phyloP scores from a whole-genome alignment of 2,113 vertebrate genomes.

The Pyxicephalus adspersus region DNA sequence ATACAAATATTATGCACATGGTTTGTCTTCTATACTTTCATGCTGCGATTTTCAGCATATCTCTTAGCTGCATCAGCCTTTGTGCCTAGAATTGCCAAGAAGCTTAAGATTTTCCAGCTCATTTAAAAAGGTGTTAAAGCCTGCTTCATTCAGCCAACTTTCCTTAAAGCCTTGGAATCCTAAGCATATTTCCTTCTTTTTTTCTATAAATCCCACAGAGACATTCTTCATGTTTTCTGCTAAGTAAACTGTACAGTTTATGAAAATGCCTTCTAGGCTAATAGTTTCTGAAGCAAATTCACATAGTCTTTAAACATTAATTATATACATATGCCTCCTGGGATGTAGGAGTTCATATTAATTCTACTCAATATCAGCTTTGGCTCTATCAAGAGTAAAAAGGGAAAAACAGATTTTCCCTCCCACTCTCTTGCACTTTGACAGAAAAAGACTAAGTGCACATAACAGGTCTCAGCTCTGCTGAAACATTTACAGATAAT shows the following conservation, averaged over 20 bases:
- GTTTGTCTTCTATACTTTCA: background rate
- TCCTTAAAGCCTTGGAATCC: conserved; percentile 35
- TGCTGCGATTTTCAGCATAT: conserved; percentile 3
- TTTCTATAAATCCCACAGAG: conserved; percentile 19
- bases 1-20: no score
- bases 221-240: conserved; percentile 12
- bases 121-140: conserved; percentile 41
- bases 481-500: background rate
- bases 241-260: background rate
- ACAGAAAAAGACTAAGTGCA: background rate
- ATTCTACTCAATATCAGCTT: conserved; percentile 18
- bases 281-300: background rate
- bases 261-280: conserved; percentile 21
- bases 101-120: conserved; percentile 33
- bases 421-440: conserved; percentile 13
- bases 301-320: conserved; percentile 33
- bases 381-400: conserved; percentile 8
- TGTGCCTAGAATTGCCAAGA: conserved; percentile 20
- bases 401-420: background rate
- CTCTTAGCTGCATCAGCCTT: background rate
- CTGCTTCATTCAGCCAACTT: conserved; percentile 19
- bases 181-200: conserved; percentile 33
- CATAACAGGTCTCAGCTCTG: background rate
- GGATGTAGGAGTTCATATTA: conserved; percentile 33
- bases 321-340: conserved; percentile 23